Conservation (phyloP, 2,888 invertebrate genomes). For the Eulithis prunata region DNA sequence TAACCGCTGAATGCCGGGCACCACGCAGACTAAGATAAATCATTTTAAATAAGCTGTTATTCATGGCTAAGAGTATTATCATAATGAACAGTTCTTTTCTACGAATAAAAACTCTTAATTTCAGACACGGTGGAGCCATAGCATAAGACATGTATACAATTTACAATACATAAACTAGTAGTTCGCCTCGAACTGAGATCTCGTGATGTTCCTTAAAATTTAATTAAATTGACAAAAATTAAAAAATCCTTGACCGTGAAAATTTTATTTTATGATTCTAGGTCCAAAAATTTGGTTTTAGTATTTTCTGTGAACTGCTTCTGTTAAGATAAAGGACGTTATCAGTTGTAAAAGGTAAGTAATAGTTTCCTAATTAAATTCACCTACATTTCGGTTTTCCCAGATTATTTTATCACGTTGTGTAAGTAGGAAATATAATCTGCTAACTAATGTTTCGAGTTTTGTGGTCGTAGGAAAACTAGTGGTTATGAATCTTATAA, state of each 20-base stretch:
- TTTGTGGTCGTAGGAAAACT: conserved; percentile 39
- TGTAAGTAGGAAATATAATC: conserved; percentile 9
- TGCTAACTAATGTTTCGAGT: conserved; percentile 22
- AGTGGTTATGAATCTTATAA: conserved; percentile 26
- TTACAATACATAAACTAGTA: too few relatives aligned
- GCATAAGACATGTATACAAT: too few relatives aligned
- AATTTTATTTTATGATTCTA: too few relatives aligned
- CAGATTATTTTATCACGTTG: conserved; percentile 22
- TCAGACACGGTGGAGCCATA: too few relatives aligned
- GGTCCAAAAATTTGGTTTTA: too few relatives aligned
- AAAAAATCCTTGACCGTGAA: too few relatives aligned
- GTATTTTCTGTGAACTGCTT: too few relatives aligned
- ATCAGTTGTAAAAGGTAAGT: conserved; percentile 3
- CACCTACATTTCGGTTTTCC: conserved; percentile 22
- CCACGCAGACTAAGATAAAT: conserved; percentile 42
- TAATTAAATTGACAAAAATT: too few relatives aligned
- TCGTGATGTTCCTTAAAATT: too few relatives aligned
- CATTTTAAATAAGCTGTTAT: conserved; percentile 19
- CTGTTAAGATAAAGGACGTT: not conserved
- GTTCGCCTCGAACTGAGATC: too few relatives aligned
- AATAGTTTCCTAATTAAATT: conserved; percentile 25
- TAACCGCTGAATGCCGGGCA: conserved; percentile 57
- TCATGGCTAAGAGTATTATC: conserved; percentile 7
- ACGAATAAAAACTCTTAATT: not conserved
- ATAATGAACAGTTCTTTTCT: not conserved